phyloP scores from a whole-genome alignment of 1,140 invertebrate species.

The Drosophila prosaltans region DNA sequence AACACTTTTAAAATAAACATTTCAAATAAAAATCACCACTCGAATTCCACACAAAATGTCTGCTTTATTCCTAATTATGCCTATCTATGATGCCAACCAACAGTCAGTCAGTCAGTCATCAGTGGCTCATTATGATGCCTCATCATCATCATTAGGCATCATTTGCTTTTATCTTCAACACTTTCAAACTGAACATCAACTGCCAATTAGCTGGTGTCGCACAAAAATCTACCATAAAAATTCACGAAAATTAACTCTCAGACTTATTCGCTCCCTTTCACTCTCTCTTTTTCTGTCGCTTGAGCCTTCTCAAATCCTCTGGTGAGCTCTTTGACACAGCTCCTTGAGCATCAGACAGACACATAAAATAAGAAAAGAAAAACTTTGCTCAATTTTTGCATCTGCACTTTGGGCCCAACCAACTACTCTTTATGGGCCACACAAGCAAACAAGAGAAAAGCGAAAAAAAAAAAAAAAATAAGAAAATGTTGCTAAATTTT shows the following conservation, averaged over 20 bases:
- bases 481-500: slow-evolving; percentile 20
- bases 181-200: slow-evolving; percentile 41
- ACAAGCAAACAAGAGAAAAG: not conserved
- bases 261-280: not conserved
- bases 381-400: slow-evolving; percentile 52
- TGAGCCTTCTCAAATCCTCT: slow-evolving; percentile 7
- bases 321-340: slow-evolving; percentile 49
- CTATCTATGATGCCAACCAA: not conserved
- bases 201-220: slow-evolving; percentile 56
- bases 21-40: not conserved
- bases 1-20: not conserved
- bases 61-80: not conserved
- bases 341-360: slow-evolving; percentile 17
- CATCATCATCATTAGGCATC: slow-evolving; percentile 38
- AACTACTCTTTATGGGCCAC: slow-evolving; percentile 59
- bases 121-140: slow-evolving; percentile 5
- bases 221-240: slow-evolving; percentile 19
- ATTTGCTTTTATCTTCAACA: slow-evolving; percentile 33
- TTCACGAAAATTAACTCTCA: slow-evolving; percentile 42
- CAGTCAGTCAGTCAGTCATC: not conserved
- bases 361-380: slow-evolving; percentile 34
- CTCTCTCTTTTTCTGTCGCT: not conserved
- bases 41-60: not conserved
- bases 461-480: not conserved
- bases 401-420: slow-evolving; percentile 52